Conservation (phyloP, 1,140 invertebrate species). For the Conus betulinus region DNA sequence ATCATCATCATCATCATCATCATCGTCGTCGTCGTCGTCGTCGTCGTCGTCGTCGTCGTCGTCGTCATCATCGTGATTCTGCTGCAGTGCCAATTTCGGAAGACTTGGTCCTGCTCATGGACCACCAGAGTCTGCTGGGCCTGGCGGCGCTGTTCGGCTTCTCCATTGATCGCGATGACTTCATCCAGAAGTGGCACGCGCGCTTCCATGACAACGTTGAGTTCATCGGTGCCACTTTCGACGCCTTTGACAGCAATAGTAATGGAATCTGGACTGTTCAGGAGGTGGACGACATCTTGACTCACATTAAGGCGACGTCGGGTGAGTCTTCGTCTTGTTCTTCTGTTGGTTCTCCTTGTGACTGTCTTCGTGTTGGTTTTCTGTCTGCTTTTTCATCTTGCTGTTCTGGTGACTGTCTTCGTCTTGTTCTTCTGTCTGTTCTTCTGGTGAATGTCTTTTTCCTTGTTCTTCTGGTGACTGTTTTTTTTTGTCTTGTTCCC, state of each 20-base stretch:
- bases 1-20: not conserved
- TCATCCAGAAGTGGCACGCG: not conserved
- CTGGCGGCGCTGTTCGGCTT: not conserved
- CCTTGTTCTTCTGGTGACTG: too few species aligned
- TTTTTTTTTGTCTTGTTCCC: too few species aligned
- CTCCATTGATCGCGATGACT: not conserved
- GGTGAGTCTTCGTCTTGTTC: not conserved
- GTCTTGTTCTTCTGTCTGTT: not conserved
- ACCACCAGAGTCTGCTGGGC: not conserved
- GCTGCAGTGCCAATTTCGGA: not conserved
- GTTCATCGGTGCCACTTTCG: slow-evolving; percentile 27
- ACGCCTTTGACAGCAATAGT: slow-evolving; percentile 14
- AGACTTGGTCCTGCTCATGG: slow-evolving; percentile 1
- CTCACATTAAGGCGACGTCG: not conserved
- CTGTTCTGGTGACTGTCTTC: not conserved
- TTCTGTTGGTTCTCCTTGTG: not conserved
- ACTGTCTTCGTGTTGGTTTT: not conserved
- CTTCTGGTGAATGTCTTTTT: too few species aligned
- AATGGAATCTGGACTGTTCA: not conserved
- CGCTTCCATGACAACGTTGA: slow-evolving; percentile 19
- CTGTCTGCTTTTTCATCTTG: not conserved
- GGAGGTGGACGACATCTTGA: slow-evolving; percentile 12
- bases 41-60: not conserved
- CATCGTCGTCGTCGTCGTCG: not conserved
- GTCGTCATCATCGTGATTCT: not conserved